A percentile compares a stretch with the other conserved stretches of the same genome.
Conservation (phyloP, 2,888 invertebrate species). For the Suillia variegata region DNA sequence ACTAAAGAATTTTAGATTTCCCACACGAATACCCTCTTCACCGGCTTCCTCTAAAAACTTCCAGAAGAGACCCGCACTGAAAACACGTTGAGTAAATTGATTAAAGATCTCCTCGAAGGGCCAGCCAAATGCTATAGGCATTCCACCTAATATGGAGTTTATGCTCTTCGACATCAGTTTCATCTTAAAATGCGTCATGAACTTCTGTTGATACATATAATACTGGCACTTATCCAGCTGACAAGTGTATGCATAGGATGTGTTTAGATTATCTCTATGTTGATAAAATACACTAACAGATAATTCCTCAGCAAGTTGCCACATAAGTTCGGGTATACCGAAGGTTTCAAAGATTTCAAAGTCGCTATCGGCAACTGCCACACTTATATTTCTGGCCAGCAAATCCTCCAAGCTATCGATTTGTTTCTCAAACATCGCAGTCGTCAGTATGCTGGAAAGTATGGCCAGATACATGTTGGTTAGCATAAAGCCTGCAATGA, state of each 20-base stretch:
- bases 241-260: conserved; percentile 23
- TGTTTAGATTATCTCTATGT: conserved; percentile 25
- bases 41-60: conserved; percentile 5
- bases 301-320: background rate
- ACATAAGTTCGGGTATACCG: background rate
- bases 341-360: background rate
- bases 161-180: conserved; percentile 25
- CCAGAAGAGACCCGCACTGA: conserved; percentile 22
- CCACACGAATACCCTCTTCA: conserved; percentile 25
- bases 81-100: conserved; percentile 1
- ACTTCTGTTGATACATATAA: conserved; percentile 36
- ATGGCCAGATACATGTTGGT: conserved; percentile 33
- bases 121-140: conserved; percentile 34
- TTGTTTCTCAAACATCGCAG: conserved; percentile 31
- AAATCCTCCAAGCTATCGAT: conserved; percentile 34
- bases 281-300: background rate
- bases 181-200: conserved; percentile 24
- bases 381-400: conserved; percentile 20
- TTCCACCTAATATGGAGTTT: conserved; percentile 24
- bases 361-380: conserved; percentile 17
- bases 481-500: conserved; percentile 27
- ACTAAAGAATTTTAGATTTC: conserved; percentile 22
- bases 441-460: conserved; percentile 37
- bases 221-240: conserved; percentile 27
- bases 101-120: conserved; percentile 26